Conservation (phyloP, 1,140 invertebrate species). For the Luehdorfia chinensis region DNA sequence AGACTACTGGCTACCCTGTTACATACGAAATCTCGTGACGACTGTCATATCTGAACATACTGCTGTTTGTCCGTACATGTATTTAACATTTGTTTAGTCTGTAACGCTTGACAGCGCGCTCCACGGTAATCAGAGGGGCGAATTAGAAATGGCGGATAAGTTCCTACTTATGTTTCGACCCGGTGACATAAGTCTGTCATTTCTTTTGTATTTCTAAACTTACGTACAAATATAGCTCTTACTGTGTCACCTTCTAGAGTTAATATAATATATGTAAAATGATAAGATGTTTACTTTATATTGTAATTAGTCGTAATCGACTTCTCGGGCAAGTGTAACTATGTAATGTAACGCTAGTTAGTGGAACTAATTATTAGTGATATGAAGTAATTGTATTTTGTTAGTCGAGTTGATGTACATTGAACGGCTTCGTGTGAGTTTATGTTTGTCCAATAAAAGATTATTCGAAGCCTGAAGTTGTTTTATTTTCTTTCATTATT, state of each 20-base stretch:
- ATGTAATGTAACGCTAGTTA: slow-evolving; percentile 35
- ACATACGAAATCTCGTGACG: slow-evolving; percentile 24
- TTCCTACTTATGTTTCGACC: slow-evolving; percentile 31
- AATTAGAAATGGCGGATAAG: slow-evolving; percentile 25
- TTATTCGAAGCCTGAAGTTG: slow-evolving; percentile 58
- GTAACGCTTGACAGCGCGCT: slow-evolving; percentile 1
- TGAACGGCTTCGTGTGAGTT: slow-evolving; percentile 49
- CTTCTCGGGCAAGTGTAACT: slow-evolving; percentile 30
- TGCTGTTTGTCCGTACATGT: slow-evolving; percentile 3
- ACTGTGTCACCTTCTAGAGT: slow-evolving; percentile 62
- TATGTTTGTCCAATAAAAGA: slow-evolving; percentile 68
- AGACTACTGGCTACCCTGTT: slow-evolving; percentile 31
- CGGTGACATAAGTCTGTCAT: not conserved
- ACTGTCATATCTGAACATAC: slow-evolving; percentile 40
- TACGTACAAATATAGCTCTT: slow-evolving; percentile 55
- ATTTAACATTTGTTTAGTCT: slow-evolving; percentile 5
- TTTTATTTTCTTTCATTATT: slow-evolving; percentile 38
- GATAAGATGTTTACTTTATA: slow-evolving; percentile 43
- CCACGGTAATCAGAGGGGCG: not conserved
- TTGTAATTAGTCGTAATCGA: slow-evolving; percentile 36
- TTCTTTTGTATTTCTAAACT: slow-evolving; percentile 20
- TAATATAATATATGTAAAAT: slow-evolving; percentile 26
- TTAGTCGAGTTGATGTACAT: slow-evolving; percentile 61
- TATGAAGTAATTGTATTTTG: slow-evolving; percentile 59
- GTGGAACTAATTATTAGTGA: slow-evolving; percentile 33